Evolutionary conservation across 2,797 vertebrate species (phyloP).

Genomic region (Protosalanx chinensis): DNA sequence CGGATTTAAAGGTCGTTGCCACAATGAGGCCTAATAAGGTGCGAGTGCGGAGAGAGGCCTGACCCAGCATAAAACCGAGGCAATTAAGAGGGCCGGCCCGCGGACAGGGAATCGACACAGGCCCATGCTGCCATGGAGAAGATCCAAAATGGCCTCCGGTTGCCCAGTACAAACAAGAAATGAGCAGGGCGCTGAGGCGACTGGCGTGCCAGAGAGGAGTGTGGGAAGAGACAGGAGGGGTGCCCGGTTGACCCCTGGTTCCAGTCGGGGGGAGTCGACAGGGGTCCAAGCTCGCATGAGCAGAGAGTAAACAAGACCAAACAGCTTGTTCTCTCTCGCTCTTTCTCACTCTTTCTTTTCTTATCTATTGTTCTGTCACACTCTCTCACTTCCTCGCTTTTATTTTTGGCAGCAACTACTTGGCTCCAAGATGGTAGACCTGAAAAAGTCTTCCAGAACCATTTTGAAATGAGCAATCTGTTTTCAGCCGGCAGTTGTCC

Average conservation of each 20-base stretch:
- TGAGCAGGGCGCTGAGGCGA: conserved; percentile 48
- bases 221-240: conserved; percentile 36
- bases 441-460: neutral
- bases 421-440: no score
- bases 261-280: conserved; percentile 61
- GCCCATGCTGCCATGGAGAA: conserved; percentile 45
- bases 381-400: neutral
- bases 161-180: conserved; percentile 59
- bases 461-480: neutral
- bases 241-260: conserved; percentile 69
- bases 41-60: conserved; percentile 51
- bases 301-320: conserved; percentile 68
- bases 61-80: conserved; percentile 67
- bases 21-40: conserved; percentile 58
- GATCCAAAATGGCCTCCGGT: conserved; percentile 57
- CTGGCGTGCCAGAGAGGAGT: conserved; percentile 52
- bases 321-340: conserved; percentile 39
- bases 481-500: neutral
- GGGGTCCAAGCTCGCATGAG: conserved; percentile 59
- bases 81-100: conserved; percentile 64
- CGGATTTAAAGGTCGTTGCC: conserved; percentile 67
- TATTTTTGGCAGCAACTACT: no score
- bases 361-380: neutral
- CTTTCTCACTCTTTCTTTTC: neutral
- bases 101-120: conserved; percentile 53